Conservation (phyloP, 2,888 invertebrate genomes). For the Ichneumoninae sp. region DNA sequence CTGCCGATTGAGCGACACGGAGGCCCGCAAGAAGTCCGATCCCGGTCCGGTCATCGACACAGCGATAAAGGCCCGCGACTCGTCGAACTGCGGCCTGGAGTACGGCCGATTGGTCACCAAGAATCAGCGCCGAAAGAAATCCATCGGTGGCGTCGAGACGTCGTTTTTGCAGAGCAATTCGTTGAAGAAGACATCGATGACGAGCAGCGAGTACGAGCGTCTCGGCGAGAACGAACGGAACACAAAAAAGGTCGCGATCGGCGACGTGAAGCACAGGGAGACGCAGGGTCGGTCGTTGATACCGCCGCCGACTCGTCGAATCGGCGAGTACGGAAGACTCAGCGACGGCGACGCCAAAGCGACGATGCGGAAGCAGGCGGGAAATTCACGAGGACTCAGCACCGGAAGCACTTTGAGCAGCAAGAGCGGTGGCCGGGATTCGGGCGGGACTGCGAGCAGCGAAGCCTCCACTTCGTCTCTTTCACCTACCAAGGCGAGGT, state of each 20-base stretch:
- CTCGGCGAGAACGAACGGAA: slow-evolving; percentile 85
- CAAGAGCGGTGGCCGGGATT: slow-evolving; percentile 85
- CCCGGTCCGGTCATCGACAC: slow-evolving; percentile 79
- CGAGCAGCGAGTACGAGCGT: slow-evolving; percentile 88
- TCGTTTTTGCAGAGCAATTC: slow-evolving; percentile 66
- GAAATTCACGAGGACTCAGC: slow-evolving; percentile 79
- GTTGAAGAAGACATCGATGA: slow-evolving; percentile 69
- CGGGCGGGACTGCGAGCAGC: slow-evolving; percentile 86
- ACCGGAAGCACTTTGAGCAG: slow-evolving; percentile 83
- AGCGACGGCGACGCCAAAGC: slow-evolving; percentile 85
- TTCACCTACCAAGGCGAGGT: slow-evolving; percentile 88
- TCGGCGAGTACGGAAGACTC: slow-evolving; percentile 87
- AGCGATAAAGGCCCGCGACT: slow-evolving; percentile 81
- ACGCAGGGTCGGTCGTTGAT: slow-evolving; percentile 85
- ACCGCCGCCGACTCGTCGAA: slow-evolving; percentile 85
- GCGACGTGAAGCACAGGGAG: slow-evolving; percentile 82
- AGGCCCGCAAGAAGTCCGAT: slow-evolving; percentile 81
- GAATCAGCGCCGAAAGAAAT: slow-evolving; percentile 78
- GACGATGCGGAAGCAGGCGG: slow-evolving; percentile 75
- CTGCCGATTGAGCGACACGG: slow-evolving; percentile 81
- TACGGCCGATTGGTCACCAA: slow-evolving; percentile 80
- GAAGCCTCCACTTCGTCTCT: slow-evolving; percentile 87
- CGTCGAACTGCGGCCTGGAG: slow-evolving; percentile 80
- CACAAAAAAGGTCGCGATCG: slow-evolving; percentile 81
- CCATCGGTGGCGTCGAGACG: slow-evolving; percentile 70